A percentile compares a stretch with the other conserved stretches of the same genome.
phyloP scores from a whole-genome alignment of 2,797 vertebrate genomes.

The Remorina albescens region DNA sequence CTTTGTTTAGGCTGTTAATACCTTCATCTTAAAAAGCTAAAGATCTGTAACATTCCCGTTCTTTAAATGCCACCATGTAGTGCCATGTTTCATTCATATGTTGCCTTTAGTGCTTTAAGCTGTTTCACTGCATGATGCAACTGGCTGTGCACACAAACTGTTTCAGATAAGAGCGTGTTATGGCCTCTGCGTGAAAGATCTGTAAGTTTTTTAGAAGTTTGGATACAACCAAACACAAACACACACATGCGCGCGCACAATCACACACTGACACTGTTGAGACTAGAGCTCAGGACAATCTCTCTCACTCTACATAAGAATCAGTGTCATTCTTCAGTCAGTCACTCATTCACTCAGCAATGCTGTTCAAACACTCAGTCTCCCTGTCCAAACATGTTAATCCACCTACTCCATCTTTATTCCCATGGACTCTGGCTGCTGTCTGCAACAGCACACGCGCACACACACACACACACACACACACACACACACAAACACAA shows the following conservation, averaged over 20 bases:
- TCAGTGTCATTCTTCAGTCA: slow-evolving; percentile 64
- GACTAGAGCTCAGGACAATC: slow-evolving; percentile 25
- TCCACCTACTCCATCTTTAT: slow-evolving; percentile 79
- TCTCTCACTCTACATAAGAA: slow-evolving; percentile 54
- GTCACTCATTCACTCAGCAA: slow-evolving; percentile 59
- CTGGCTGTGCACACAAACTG: slow-evolving; percentile 18
- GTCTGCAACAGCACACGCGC: slow-evolving; percentile 16
- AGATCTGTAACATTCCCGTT: slow-evolving; percentile 1
- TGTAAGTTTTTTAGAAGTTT: not conserved
- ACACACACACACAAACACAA: slow-evolving; percentile 14
- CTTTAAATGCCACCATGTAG: slow-evolving; percentile 27
- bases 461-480: slow-evolving; percentile 23
- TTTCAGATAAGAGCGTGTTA: slow-evolving; percentile 4
- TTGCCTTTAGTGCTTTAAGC: slow-evolving; percentile 16
- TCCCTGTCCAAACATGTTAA: slow-evolving; percentile 82
- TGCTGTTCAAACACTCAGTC: slow-evolving; percentile 76
- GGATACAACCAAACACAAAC: not conserved
- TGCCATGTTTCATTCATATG: slow-evolving; percentile 56
- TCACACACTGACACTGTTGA: not conserved
- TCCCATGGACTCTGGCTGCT: slow-evolving; percentile 56
- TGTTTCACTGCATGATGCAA: slow-evolving; percentile 44
- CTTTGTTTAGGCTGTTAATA: slow-evolving; percentile 32
- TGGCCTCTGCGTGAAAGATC: slow-evolving; percentile 10
- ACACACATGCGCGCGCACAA: slow-evolving; percentile 1
- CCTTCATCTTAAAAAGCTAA: not conserved